Base-by-base conservation (phyloP, 2,113 vertebrate genomes). In the Nannospalax galili region DNA sequence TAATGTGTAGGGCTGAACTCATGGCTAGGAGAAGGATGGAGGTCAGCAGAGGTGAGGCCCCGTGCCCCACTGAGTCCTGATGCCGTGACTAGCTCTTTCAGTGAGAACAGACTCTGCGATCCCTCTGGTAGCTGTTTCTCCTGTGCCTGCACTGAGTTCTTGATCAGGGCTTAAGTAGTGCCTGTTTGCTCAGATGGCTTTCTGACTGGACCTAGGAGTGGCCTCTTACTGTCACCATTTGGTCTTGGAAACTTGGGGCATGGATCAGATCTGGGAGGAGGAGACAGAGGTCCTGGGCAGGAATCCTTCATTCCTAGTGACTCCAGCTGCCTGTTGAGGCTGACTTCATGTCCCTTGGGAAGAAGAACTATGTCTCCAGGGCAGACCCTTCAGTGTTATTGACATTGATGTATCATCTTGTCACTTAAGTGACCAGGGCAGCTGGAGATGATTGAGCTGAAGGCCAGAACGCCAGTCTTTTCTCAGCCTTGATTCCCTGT, bases 331-430 rank as follows among this genome's bases (percentile, higher is more conserved):
- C 88, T 40, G n/a, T 48, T 1, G 17, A 93, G 67, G 69, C 80
- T 0, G 62, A n/a, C 80, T 88, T 70, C n/a, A 1, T 82, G 35
- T 74, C 80, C 91, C 89, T 2, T 30, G 70, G 92, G 91, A 80
- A 92, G 80, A 84, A 74, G 40, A 52, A 74, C 28, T 32, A 77
- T 1, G 17, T 60, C 52, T 92, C 70, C 5, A 0, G 11, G 48
- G 84, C 91, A 92, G 87, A 65, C 80, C 90, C 96, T 79, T 48
- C 62, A 78, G 89, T 0, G 0, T 95, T 94, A 84, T 64, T 96
- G 97, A 96, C 3, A 0, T 45, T 92, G 96, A 97, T 96, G 77
- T 64, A 97, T 97, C 89, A n/a, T 96, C 94, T 91, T 91, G 94
- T 97, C 94, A 95, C 60, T 95, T 93, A 96, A 80, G 91, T 96